Evolutionary conservation across 2,797 vertebrate genomes (phyloP), one percentile per base, ranked within the genome.

Genomic region (Sebastiscus albofasciatus): DNA sequence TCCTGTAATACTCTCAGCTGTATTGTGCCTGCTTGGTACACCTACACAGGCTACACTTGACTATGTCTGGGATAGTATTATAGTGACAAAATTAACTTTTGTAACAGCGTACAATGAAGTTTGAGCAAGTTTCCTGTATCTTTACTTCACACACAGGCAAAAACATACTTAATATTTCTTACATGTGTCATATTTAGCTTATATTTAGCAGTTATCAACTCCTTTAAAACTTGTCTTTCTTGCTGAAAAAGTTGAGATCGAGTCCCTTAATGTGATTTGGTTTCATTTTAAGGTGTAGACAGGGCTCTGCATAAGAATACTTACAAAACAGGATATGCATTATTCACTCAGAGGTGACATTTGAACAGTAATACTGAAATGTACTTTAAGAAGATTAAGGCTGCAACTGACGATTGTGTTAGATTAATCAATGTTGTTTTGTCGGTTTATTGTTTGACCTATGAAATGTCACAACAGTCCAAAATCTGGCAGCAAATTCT

Each of bases 1-100:
- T 89, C 77, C 85, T 89, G 83, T 77, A 80, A 84, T 84, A 42
- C 73, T 80, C 67, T 87, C 83, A 78, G 72, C 80, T 82, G 86
- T 42, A 66, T 69, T 2, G 14, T 55, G 84, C 62, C 46, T 22
- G 67, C 81, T 58, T 67, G 59, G 24, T 24, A 24, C 24, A 24
- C 24, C 24, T 24, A 24, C 24, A 24, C 24, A 24, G 24, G 24
- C 24, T 24, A 24, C 24, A 24, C 24, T 24, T 24, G 24, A 24
- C 24, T 24, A 24, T 16, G 54, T 31, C 10, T 14, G 36, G 36
- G 36, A 39, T 14, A 42, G 14, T 42, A 16, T 42, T 42, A 42
- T 16, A 42, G 8, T 42, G 49, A n/a, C 65, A 36, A 58, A 22
- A 60, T 46, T 2, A 2, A 52, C 33, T 34, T 59, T 1, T 24